Percentiles rank a stretch among this genome's conserved stretches.
These are phyloP conservation scores for Syrphus vitripennis DNA, from an alignment of 2,888 invertebrate genomes.

Conservation along the genomic window DNA sequence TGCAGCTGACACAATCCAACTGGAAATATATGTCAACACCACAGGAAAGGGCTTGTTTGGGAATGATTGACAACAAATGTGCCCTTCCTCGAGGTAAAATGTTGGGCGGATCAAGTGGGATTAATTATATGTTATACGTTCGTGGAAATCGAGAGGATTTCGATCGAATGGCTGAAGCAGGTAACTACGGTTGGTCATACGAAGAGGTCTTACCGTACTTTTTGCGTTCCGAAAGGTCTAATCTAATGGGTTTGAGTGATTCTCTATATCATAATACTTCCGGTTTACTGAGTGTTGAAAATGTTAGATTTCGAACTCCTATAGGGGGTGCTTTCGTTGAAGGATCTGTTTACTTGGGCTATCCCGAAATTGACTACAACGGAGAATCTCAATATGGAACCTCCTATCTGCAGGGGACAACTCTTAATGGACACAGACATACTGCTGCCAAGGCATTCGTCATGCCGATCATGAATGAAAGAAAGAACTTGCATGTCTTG, in stretches of 20 bases:
- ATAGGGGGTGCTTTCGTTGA: constrained; percentile 84
- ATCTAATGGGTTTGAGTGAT: constrained; percentile 80
- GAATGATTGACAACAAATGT: constrained; percentile 77
- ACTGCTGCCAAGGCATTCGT: constrained; percentile 83
- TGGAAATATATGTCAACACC: constrained; percentile 86
- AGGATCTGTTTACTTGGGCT: constrained; percentile 83
- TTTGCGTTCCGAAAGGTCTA: constrained; percentile 83
- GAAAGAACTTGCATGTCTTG: constrained; percentile 82
- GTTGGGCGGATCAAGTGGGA: constrained; percentile 82
- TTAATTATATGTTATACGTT: constrained; percentile 86
- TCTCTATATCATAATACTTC: constrained; percentile 82
- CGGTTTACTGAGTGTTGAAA: constrained; percentile 83
- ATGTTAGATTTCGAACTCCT: constrained; percentile 82
- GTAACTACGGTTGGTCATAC: constrained; percentile 87
- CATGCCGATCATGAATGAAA: constrained; percentile 78
- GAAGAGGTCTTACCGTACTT: constrained; percentile 83
- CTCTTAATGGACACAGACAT: constrained; percentile 82
- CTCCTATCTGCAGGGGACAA: constrained; percentile 83
- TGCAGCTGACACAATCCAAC: constrained; percentile 81
- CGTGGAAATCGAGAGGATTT: constrained; percentile 86
- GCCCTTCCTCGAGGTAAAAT: constrained; percentile 82
- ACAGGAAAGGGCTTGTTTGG: constrained; percentile 83
- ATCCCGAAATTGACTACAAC: constrained; percentile 85
- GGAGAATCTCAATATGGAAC: constrained; percentile 83
- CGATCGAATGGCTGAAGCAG: constrained; percentile 84